Base-by-base conservation (phyloP, 2,888 invertebrate species). In the Rhogogaster chlorosoma region DNA sequence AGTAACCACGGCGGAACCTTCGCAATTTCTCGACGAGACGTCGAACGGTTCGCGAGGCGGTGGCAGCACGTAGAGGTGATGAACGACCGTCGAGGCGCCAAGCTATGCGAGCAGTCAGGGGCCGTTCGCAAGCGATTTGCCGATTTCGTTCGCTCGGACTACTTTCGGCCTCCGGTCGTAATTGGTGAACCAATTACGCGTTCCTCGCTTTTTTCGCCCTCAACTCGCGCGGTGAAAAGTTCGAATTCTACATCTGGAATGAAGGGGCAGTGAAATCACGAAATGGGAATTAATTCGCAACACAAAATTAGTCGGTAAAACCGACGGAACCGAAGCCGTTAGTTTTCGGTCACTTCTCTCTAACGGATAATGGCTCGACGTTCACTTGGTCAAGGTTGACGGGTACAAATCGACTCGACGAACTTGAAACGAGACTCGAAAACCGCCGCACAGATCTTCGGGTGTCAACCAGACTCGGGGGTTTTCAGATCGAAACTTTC, bases 1-100 rank as follows among this genome's bases (percentile, higher is more conserved):
- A 89, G 92, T 91, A 92, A 70, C 45, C 83, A 49, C 77, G 80
- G 83, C 83, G 89, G 89, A 88, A 88, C 89, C 89, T 89, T 89
- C 84, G 83, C 86, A 84, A 86, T 86, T 87, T 84, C 32, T 83
- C 84, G 84, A 53, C 77, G 84, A 86, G 84, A 73, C 61, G 84
- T 75, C 83, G 80, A 70, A 71, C 84, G 70, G 71, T 82, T 49
- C 70, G 84, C 78, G 70, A 84, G 85, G 78, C 84, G 86, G 80
- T 84, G 73, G 84, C 86, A 86, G 57, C 61, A 83, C 83, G 70
- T 49, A 77, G 73, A 85, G 85, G 88, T 91, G 91, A 91, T 89
- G 91, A 90, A 92, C 91, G 90, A 89, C 88, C 89, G 85, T 86
- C 70, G 90, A 90, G 92, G 91, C 91, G 90, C 90, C 91, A 91